Percentiles rank a stretch among this genome's conserved stretches.
phyloP scores from a whole-genome alignment of 2,888 invertebrate species.

The Tigriopus californicus region DNA sequence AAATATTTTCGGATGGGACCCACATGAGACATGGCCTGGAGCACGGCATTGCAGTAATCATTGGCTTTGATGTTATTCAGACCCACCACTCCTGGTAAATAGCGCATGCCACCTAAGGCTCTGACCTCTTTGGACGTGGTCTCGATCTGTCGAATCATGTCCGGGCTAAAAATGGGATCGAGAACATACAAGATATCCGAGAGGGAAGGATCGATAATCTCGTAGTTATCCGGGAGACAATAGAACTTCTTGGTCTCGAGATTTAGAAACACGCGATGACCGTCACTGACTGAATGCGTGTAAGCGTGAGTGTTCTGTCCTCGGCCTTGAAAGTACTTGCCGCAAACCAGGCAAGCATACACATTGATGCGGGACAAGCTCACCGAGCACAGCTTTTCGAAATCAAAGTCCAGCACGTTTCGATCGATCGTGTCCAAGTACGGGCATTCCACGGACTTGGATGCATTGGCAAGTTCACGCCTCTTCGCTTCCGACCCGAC shows the following conservation, averaged over 20 bases:
- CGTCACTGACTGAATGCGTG: slow-evolving; percentile 92
- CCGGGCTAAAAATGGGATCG: slow-evolving; percentile 78
- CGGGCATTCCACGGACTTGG: slow-evolving; percentile 42
- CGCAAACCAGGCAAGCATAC: slow-evolving; percentile 96
- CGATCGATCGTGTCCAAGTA: slow-evolving; percentile 96
- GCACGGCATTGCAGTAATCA: slow-evolving; percentile 96
- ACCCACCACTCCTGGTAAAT: slow-evolving; percentile 91
- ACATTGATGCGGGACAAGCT: slow-evolving; percentile 96
- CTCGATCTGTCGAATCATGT: slow-evolving; percentile 66
- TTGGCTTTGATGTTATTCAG: slow-evolving; percentile 99
- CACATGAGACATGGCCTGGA: slow-evolving; percentile 86
- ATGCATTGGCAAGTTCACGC: too few species aligned
- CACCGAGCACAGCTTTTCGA: slow-evolving; percentile 95
- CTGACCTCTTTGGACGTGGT: slow-evolving; percentile 62
- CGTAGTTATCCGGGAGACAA: slow-evolving; percentile 97
- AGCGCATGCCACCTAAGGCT: slow-evolving; percentile 89
- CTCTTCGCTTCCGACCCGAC: too few species aligned
- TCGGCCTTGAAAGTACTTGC: slow-evolving; percentile 84
- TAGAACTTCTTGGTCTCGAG: slow-evolving; percentile 91
- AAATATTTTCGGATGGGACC: slow-evolving; percentile 86
- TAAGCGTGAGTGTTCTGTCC: slow-evolving; percentile 97
- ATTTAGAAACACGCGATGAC: slow-evolving; percentile 95
- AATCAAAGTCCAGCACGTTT: slow-evolving; percentile 86
- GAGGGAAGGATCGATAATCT: slow-evolving; percentile 89
- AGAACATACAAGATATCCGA: slow-evolving; percentile 97